Evolutionary conservation across 2,797 vertebrate genomes (phyloP).

Genomic region (Malacoctenus gilli): DNA sequence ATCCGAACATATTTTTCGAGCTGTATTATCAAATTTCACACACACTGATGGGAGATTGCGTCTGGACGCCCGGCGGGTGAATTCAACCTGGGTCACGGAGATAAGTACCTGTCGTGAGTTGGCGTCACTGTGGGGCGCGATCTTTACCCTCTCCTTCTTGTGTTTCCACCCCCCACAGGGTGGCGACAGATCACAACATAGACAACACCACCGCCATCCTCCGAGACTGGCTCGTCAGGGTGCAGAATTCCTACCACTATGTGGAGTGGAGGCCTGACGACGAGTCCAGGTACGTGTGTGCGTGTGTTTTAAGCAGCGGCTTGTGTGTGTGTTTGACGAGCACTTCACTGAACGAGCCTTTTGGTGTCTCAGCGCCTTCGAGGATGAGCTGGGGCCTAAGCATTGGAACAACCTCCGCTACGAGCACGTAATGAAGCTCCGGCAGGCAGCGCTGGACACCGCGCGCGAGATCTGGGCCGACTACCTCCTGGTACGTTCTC

Average conservation of each 20-base stretch:
- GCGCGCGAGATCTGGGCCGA: conserved; percentile 90
- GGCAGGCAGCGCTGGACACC: conserved; percentile 87
- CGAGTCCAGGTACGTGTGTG: conserved; percentile 76
- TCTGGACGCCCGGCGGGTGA: neutral
- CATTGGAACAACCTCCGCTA: conserved; percentile 89
- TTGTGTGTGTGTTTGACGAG: conserved; percentile 1
- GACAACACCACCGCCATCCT: conserved; percentile 88
- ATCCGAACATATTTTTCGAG: neutral
- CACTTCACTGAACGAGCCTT: neutral
- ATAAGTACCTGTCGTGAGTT: neutral
- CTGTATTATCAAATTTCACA: neutral
- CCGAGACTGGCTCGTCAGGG: conserved; percentile 87
- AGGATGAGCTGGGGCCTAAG: conserved; percentile 87
- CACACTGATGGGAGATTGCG: neutral
- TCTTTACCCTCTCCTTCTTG: neutral
- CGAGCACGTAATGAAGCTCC: conserved; percentile 89
- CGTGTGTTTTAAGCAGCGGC: too few relatives aligned
- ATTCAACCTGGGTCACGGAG: neutral
- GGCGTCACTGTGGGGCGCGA: neutral
- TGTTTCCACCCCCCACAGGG: conserved; percentile 75
- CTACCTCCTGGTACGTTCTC: conserved; percentile 86
- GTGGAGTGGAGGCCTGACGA: conserved; percentile 91
- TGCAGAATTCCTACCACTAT: conserved; percentile 88
- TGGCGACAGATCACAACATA: conserved; percentile 89
- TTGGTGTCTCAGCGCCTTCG: conserved; percentile 63